phyloP scores from a whole-genome alignment of 2,888 invertebrate genomes.

The Malachius bipustulatus region DNA sequence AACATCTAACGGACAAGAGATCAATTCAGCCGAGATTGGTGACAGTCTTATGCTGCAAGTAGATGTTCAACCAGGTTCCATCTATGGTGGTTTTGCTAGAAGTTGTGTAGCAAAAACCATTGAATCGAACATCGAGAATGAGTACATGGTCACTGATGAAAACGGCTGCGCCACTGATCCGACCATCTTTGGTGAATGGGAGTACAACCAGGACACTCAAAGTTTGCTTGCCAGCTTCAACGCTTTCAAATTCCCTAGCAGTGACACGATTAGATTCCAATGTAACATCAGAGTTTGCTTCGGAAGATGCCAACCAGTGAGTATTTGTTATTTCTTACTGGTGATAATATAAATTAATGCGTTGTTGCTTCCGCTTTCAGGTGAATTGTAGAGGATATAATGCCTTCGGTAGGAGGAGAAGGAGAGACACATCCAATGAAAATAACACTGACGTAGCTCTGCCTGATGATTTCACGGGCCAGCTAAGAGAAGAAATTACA shows the following conservation, averaged over 20 bases:
- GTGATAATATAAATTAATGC: not conserved
- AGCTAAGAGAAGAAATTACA: constrained; percentile 83
- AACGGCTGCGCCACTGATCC: constrained; percentile 90
- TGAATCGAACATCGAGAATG: constrained; percentile 78
- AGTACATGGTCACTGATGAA: constrained; percentile 86
- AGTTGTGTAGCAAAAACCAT: constrained; percentile 89
- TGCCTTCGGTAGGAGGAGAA: constrained; percentile 73
- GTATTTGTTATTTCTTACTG: constrained; percentile 25
- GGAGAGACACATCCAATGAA: constrained; percentile 45
- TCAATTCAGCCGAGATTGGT: constrained; percentile 79
- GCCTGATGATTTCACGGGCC: constrained; percentile 54
- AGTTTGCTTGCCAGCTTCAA: constrained; percentile 80
- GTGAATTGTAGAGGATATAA: constrained; percentile 86
- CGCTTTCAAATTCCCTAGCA: constrained; percentile 90
- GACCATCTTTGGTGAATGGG: constrained; percentile 88
- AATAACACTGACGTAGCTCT: constrained; percentile 49
- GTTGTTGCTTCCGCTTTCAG: constrained; percentile 36
- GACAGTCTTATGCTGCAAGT: constrained; percentile 65
- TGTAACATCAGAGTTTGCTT: constrained; percentile 92
- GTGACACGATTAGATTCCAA: constrained; percentile 89
- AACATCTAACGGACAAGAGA: constrained; percentile 74
- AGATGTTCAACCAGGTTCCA: constrained; percentile 43
- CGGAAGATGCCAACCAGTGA: constrained; percentile 86
- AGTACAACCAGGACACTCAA: constrained; percentile 74
- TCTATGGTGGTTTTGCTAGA: constrained; percentile 88